Evolutionary conservation across 2,888 invertebrate species (phyloP).

Genomic region (Cerastoderma edule): DNA sequence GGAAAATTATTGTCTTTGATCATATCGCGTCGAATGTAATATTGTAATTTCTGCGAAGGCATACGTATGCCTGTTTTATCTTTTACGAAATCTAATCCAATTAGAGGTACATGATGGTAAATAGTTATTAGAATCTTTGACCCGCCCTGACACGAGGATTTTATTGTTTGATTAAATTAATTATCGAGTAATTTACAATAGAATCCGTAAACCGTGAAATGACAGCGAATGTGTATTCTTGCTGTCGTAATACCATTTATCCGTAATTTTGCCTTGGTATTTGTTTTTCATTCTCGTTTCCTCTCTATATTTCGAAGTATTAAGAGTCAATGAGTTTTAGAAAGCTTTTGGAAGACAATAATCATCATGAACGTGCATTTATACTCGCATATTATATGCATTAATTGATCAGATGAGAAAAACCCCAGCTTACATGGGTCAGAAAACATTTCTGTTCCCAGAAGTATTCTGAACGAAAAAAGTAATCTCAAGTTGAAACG

Average conservation of each 20-base stretch:
- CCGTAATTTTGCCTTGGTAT: too few species aligned
- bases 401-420: too few species aligned
- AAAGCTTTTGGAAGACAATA: too few species aligned
- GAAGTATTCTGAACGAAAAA: too few species aligned
- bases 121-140: neutral
- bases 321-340: too few species aligned
- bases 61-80: neutral
- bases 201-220: slow-evolving; percentile 35
- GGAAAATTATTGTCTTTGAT: neutral
- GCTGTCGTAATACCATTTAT: neutral
- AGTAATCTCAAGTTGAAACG: too few species aligned
- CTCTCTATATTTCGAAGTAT: too few species aligned
- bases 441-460: too few species aligned
- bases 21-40: neutral
- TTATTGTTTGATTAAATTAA: slow-evolving; percentile 5
- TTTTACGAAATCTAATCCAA: slow-evolving; percentile 12
- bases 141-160: slow-evolving; percentile 35
- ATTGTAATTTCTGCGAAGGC: neutral
- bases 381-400: too few species aligned
- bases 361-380: too few species aligned
- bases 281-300: too few species aligned
- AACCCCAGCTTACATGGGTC: too few species aligned
- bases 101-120: slow-evolving; percentile 14
- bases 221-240: slow-evolving; percentile 26
- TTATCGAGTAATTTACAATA: neutral